Conservation (phyloP, 2,113 vertebrate species). For the Hoplias malabaricus region DNA sequence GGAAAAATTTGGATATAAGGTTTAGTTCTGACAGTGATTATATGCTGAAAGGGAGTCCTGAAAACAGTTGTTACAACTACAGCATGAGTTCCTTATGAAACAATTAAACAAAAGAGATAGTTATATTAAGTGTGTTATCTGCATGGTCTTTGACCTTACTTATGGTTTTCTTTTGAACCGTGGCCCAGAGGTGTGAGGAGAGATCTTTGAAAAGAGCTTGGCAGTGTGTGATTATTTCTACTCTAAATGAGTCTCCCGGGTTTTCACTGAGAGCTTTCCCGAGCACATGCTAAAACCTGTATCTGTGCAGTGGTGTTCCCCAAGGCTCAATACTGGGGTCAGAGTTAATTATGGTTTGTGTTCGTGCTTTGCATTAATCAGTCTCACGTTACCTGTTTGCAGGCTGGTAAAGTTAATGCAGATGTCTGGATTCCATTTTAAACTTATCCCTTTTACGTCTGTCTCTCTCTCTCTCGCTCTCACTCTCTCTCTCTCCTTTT, state of each 20-base stretch:
- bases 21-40: too few relatives aligned
- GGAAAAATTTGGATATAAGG: too few relatives aligned
- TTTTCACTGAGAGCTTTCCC: not conserved
- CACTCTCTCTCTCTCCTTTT: slow-evolving; percentile 16
- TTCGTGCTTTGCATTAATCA: slow-evolving; percentile 15
- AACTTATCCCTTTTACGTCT: slow-evolving; percentile 37
- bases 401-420: slow-evolving; percentile 57
- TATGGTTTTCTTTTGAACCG: slow-evolving; percentile 25
- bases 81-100: too few relatives aligned
- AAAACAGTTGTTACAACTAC: too few relatives aligned
- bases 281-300: slow-evolving; percentile 6
- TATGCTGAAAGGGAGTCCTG: too few relatives aligned
- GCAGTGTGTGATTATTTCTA: slow-evolving; percentile 50
- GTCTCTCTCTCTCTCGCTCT: slow-evolving; percentile 5
- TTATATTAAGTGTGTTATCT: too few relatives aligned
- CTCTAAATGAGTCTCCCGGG: slow-evolving; percentile 36
- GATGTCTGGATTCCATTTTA: slow-evolving; percentile 45
- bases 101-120: too few relatives aligned
- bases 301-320: slow-evolving; percentile 2
- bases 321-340: slow-evolving; percentile 33
- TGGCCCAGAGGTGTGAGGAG: slow-evolving; percentile 1
- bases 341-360: slow-evolving; percentile 45
- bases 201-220: slow-evolving; percentile 15
- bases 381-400: slow-evolving; percentile 59
- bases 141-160: slow-evolving; percentile 14